Evolutionary conservation across 2,797 vertebrate species (phyloP).

Genomic region (Muscicapa comitata): DNA sequence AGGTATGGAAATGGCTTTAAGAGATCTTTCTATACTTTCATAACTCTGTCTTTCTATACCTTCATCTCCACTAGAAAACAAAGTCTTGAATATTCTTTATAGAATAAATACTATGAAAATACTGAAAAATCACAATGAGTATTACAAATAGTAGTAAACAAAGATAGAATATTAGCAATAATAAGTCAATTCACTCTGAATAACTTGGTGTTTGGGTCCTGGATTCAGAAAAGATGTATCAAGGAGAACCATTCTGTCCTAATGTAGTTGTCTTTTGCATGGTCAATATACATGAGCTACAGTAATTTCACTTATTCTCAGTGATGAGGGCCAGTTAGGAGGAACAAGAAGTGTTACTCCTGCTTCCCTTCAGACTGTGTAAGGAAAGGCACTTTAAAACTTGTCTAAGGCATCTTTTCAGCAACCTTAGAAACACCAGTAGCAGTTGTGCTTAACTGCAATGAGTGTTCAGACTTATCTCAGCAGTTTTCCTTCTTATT

Average conservation of each 20-base stretch:
- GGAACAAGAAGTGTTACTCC: background rate
- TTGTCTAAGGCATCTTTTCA: background rate
- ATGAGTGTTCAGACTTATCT: background rate
- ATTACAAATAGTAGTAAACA: background rate
- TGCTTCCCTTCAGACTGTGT: background rate
- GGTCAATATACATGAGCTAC: background rate
- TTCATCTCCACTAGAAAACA: background rate
- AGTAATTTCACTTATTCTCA: background rate
- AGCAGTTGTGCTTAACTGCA: background rate
- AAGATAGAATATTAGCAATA: background rate
- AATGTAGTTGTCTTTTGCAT: background rate
- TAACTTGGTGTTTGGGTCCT: background rate
- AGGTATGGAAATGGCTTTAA: background rate
- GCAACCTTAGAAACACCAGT: background rate
- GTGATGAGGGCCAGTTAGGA: background rate
- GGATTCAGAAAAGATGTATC: too few species aligned
- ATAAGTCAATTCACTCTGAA: background rate
- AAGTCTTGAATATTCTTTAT: background rate
- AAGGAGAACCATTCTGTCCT: background rate
- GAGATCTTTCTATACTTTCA: background rate
- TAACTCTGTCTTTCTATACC: background rate
- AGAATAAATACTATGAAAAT: background rate
- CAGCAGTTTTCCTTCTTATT: background rate
- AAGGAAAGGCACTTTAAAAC: background rate
- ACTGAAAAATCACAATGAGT: background rate